Evolutionary conservation across 2,888 invertebrate species (phyloP), one percentile per base, ranked within the genome.

Genomic region (Lycaena phlaeas): DNA sequence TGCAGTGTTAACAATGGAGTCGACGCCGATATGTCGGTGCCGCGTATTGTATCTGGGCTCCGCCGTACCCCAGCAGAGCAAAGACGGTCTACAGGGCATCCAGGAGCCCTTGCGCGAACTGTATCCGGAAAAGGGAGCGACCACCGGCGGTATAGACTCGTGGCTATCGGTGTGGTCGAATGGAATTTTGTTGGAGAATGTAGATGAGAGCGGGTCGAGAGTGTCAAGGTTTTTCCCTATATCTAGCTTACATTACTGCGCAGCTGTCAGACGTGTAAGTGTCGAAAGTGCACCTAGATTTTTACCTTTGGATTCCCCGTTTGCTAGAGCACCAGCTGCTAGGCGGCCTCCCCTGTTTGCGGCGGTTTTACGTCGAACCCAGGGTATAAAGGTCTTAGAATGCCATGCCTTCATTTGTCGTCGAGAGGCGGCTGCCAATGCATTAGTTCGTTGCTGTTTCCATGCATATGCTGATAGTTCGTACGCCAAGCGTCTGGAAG

Each of bases 401-500:
- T 98, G 98, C 85, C 98, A 99, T 84, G 97, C 97, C 49, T 98
- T 99, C 78, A 96, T 99, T 63, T 97, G 97, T 79, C 95, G 97
- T 57, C 90, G 96, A 43, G 96, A 97, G 73, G 94, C 96, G 67
- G 98, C 98, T 34, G 98, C 98, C 49, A 96, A 98, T 76, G 98
- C 98, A 56, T 88, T 99, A 64, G 98, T 98, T 50, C 88, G 96
- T 57, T 97, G 97, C 77, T 97, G 97, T 81, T 98, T 98, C 81
- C 97, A 97, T 82, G 96, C 97, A 37, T 98, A 97, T 77, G 97
- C 97, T 0, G 97, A 97, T 73, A 95, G 95, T 56, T 95, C 95
- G 51, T 96, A 96, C 70, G 96, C 94, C 31, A 92, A 92, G 58
- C 92, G 93, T 51, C 85, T 93, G 55, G 91, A 91, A 63, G 88